Evolutionary conservation across 92 coral and sea anemone genomes (phyloP).

Genomic region (Phymanthus crucifer): DNA sequence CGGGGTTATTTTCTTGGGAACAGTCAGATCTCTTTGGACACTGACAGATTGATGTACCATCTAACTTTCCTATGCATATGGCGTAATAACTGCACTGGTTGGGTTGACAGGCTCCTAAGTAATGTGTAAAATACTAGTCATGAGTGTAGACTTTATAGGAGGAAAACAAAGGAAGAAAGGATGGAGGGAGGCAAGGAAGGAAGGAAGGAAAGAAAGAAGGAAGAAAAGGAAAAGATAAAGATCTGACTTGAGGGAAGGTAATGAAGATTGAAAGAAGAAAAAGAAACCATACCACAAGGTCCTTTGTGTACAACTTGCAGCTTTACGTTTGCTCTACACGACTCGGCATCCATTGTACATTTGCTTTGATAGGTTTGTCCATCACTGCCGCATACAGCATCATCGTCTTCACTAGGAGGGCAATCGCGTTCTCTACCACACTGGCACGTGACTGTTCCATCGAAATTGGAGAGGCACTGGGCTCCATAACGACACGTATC

Average conservation of each 20-base stretch:
- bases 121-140: too few species aligned
- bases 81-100: conserved; percentile 63
- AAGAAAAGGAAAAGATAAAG: background rate
- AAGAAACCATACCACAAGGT: conserved; percentile 58
- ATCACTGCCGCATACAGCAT: conserved; percentile 74
- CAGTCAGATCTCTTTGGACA: conserved; percentile 80
- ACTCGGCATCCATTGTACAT: conserved; percentile 62
- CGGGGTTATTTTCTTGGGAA: conserved; percentile 64
- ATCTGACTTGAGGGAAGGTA: too few species aligned
- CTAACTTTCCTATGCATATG: conserved; percentile 57
- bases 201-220: background rate
- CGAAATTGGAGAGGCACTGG: conserved; percentile 66
- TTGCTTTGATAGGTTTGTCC: conserved; percentile 63
- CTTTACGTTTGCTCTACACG: conserved; percentile 36
- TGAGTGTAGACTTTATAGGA: background rate
- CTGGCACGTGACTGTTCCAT: conserved; percentile 81
- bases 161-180: background rate
- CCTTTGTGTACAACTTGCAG: conserved; percentile 54
- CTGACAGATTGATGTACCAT: conserved; percentile 66
- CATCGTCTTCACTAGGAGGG: conserved; percentile 47
- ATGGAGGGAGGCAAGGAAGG: background rate
- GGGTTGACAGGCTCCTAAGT: conserved; percentile 72
- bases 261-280: background rate
- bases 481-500: conserved; percentile 73
- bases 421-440: conserved; percentile 72